Evolutionary conservation across 2,113 vertebrate genomes (phyloP).

Genomic region (Stegastes partitus): DNA sequence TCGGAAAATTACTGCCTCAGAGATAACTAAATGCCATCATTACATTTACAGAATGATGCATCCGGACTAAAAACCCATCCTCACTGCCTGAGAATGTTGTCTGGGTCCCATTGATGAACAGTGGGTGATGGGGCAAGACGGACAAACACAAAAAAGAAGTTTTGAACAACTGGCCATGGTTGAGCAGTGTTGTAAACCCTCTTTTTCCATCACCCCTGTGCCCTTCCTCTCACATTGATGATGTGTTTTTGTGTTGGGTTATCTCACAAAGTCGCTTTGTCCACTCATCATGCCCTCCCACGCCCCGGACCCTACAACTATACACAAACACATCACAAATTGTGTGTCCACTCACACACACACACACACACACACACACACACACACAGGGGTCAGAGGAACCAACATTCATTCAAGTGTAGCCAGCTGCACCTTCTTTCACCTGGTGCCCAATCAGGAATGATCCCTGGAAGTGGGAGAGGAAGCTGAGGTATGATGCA

Average conservation of each 20-base stretch:
- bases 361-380: neutral
- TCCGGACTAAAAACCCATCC: neutral
- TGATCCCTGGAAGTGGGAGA: conserved; percentile 38
- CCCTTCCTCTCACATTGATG: conserved; percentile 61
- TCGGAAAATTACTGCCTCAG: neutral
- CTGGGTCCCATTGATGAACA: conserved; percentile 46
- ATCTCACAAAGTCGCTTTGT: conserved; percentile 78
- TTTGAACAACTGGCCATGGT: conserved; percentile 64
- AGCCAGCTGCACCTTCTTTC: conserved; percentile 74
- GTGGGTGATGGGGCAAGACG: conserved; percentile 60
- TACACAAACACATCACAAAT: conserved; percentile 40
- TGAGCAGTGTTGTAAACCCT: conserved; percentile 67
- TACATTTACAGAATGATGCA: conserved; percentile 4
- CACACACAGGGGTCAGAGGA: conserved; percentile 48
- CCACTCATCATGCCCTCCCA: conserved; percentile 49
- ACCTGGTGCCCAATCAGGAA: conserved; percentile 69
- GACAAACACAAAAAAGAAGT: conserved; percentile 39
- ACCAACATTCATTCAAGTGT: conserved; percentile 65
- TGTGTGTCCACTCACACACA: neutral
- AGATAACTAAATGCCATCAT: neutral
- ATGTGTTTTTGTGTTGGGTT: conserved; percentile 72
- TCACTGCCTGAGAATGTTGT: conserved; percentile 37
- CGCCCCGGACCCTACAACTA: conserved; percentile 33
- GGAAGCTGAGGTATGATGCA: conserved; percentile 34
- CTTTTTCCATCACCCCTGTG: conserved; percentile 64